Evolutionary conservation across 2,797 vertebrate genomes (phyloP).

Genomic region (Craterocephalus amniculus): DNA sequence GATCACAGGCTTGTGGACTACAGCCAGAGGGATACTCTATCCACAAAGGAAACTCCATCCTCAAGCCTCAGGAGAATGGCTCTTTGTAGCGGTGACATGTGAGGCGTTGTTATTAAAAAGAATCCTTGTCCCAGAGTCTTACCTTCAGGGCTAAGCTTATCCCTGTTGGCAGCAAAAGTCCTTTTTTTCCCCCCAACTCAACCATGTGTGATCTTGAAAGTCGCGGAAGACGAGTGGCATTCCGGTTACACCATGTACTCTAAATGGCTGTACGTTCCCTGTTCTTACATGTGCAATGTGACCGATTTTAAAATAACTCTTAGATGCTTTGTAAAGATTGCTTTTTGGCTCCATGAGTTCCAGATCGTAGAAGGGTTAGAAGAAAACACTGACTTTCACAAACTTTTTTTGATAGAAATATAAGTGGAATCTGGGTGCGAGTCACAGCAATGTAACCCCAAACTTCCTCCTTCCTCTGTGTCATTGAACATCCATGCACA

Average conservation of each 20-base stretch:
- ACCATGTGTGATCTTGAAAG: constrained; percentile 17
- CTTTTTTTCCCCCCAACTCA: constrained; percentile 4
- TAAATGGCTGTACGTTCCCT: constrained; percentile 23
- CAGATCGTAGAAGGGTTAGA: background rate
- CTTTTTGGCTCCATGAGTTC: constrained; percentile 28
- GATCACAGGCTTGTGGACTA: constrained; percentile 49
- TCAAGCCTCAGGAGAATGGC: constrained; percentile 58
- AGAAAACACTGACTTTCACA: constrained; percentile 9
- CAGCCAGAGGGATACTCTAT: constrained; percentile 70
- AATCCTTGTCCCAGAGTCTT: constrained; percentile 47
- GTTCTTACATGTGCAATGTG: constrained; percentile 27
- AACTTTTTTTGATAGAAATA: background rate
- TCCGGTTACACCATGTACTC: background rate
- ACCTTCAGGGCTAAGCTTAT: constrained; percentile 21
- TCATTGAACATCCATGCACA: constrained; percentile 47
- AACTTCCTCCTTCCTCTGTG: background rate
- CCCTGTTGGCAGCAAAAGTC: constrained; percentile 14
- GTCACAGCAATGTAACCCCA: background rate
- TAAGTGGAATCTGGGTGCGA: background rate
- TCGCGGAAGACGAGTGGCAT: background rate
- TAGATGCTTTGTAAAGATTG: constrained; percentile 61
- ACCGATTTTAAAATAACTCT: constrained; percentile 41
- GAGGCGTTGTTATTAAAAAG: constrained; percentile 62
- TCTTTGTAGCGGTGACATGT: constrained; percentile 71
- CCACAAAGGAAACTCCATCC: constrained; percentile 77